A percentile compares a stretch with the other conserved stretches of the same genome.
Evolutionary conservation across 2,113 vertebrate species (phyloP).

Genomic region (Anguilla japonica): DNA sequence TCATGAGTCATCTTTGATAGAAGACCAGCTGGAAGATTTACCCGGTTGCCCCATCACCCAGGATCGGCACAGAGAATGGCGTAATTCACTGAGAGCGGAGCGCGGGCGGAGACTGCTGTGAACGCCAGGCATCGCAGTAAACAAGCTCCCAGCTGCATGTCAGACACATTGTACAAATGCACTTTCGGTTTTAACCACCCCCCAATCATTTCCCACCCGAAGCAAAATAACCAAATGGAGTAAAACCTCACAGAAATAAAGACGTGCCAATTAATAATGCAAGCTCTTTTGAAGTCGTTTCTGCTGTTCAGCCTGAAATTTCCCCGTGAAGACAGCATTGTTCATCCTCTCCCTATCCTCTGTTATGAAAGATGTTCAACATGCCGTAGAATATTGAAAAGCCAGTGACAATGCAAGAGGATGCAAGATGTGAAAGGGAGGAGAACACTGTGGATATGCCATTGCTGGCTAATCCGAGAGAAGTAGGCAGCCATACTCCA

Average conservation of each 20-base stretch:
- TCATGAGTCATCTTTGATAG: slow-evolving; percentile 54
- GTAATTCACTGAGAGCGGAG: neutral
- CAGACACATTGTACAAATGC: neutral
- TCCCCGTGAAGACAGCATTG: neutral
- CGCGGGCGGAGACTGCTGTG: too few relatives aligned
- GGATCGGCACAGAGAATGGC: neutral
- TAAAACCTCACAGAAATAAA: neutral
- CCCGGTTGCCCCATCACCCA: neutral
- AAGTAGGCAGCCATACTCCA: neutral
- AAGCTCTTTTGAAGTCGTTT: neutral
- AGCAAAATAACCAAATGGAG: neutral
- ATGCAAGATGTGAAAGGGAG: neutral
- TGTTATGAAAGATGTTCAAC: neutral
- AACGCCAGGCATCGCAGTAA: neutral
- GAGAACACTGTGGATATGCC: neutral
- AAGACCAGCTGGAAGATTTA: slow-evolving; percentile 66
- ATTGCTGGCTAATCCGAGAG: neutral
- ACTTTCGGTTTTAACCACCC: neutral
- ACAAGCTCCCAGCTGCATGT: slow-evolving; percentile 7
- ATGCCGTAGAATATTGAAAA: neutral
- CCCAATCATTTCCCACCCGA: neutral
- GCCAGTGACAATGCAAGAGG: neutral
- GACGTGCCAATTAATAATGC: neutral
- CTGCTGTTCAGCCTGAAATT: neutral
- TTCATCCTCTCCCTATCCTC: neutral